These are phyloP conservation scores for Pentalonia nigronervosa DNA, from an alignment of 1,140 invertebrate genomes.

Conservation along the genomic window DNA sequence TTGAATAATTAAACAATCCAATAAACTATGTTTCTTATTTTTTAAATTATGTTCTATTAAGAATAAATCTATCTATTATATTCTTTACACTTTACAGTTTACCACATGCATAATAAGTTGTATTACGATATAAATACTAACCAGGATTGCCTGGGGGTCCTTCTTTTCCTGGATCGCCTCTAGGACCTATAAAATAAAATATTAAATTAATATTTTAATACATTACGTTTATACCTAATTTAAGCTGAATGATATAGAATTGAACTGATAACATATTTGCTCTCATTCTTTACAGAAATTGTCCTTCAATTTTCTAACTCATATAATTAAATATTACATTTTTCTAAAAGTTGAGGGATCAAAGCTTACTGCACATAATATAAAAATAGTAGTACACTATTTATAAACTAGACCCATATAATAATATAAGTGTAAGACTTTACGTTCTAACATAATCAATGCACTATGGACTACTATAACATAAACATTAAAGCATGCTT, in stretches of 20 bases:
- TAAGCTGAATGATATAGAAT: not conserved
- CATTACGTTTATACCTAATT: not conserved
- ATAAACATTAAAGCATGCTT: not conserved
- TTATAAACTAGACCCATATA: not conserved
- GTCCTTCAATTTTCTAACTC: not conserved
- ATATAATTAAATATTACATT: not conserved
- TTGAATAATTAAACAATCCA: not conserved
- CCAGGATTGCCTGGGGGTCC: slow-evolving; percentile 66
- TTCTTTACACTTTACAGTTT: too few relatives aligned
- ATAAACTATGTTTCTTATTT: not conserved
- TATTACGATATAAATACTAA: not conserved
- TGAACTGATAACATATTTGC: not conserved
- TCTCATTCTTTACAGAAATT: not conserved
- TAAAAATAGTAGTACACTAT: not conserved
- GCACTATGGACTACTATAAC: not conserved
- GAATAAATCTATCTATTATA: too few relatives aligned
- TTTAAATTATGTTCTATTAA: too few relatives aligned
- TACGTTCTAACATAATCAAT: not conserved
- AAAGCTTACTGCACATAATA: not conserved
- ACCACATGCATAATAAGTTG: too few relatives aligned
- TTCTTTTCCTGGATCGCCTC: slow-evolving; percentile 62
- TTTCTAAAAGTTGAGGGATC: not conserved
- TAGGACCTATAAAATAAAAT: slow-evolving; percentile 63
- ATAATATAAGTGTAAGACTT: not conserved
- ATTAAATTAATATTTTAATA: not conserved